Evolutionary conservation across 2,888 invertebrate genomes (phyloP).

Genomic region (Ophonus ardosiacus): DNA sequence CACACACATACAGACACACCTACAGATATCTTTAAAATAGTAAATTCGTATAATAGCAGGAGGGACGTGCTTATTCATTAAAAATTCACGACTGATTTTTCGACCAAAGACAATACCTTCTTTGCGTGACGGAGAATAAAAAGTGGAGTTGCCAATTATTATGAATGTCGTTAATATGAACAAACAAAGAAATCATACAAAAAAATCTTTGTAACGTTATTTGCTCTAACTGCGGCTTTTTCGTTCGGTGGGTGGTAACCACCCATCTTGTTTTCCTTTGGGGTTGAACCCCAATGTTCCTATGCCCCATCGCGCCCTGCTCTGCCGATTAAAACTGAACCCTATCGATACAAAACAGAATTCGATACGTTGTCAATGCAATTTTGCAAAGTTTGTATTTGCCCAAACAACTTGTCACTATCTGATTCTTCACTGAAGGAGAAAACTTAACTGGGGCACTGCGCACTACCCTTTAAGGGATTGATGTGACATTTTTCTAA

Average conservation of each 20-base stretch:
- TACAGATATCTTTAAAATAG: no score
- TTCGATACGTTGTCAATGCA: slow-evolving; percentile 76
- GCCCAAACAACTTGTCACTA: background rate
- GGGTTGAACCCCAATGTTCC: background rate
- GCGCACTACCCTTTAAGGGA: slow-evolving; percentile 60
- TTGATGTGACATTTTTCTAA: slow-evolving; percentile 70
- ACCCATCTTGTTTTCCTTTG: slow-evolving; percentile 35
- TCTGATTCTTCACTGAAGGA: background rate
- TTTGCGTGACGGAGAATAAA: no score
- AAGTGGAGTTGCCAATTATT: no score
- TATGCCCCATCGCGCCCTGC: slow-evolving; percentile 68
- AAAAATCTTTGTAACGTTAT: background rate
- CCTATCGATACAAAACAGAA: slow-evolving; percentile 74
- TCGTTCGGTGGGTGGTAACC: slow-evolving; percentile 57
- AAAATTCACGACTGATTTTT: no score
- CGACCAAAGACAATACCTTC: no score
- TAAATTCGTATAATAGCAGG: no score
- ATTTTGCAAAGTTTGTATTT: slow-evolving; percentile 67
- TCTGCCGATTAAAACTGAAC: slow-evolving; percentile 74
- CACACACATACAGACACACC: no score
- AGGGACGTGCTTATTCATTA: no score
- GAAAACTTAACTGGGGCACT: slow-evolving; percentile 10
- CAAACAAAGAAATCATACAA: background rate
- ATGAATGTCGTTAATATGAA: background rate
- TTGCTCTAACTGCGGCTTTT: background rate